Evolutionary conservation across 2,113 vertebrate genomes (phyloP), one percentile per base, ranked within the genome.

Genomic region (Todiramphus chloris): DNA sequence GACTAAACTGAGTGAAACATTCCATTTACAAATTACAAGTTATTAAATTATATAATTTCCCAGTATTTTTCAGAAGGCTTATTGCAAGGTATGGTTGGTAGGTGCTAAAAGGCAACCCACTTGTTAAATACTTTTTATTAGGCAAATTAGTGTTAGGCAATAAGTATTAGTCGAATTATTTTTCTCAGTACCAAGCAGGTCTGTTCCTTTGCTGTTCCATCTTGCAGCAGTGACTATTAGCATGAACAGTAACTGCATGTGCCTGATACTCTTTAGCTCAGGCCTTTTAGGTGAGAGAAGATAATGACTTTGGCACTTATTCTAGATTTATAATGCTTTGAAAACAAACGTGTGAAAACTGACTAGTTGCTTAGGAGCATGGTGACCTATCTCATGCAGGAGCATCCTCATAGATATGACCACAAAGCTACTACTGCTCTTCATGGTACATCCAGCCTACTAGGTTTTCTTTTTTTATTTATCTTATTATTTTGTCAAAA

Each of bases 241-340:
- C 37, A 62, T 62, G 67, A 89, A 44, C 28, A 81, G 62, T 92
- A 72, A 41, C 77, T 89, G 91, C 80, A 53, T 89, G 18, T 93
- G 73, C 76, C 69, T 89, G 83, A 59, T 97, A 55, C 43, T 97
- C 93, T 96, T 44, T 46, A 96, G 63, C 58, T 78, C 55, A 55
- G 83, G 50, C 24, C 27, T 89, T 30, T 68, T 58, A 41, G 77
- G 73, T 77, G 43, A 82, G 39, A 39, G 39, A 85, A 82, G 75
- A 78, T 92, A 94, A 94, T 94, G 81, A 69, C 59, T 95, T 95
- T 92, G 82, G 67, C 64, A 77, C 62, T 82, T 94, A 33, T 1
- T 93, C 56, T 94, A 94, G 95, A 55, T 97, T 93, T 94, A 33
- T 95, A 90, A 69, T 81, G 77, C 43, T 84, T 80, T 92, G 62